Evolutionary conservation across 2,888 invertebrate species (phyloP).

Genomic region (Xestia c-nigrum): DNA sequence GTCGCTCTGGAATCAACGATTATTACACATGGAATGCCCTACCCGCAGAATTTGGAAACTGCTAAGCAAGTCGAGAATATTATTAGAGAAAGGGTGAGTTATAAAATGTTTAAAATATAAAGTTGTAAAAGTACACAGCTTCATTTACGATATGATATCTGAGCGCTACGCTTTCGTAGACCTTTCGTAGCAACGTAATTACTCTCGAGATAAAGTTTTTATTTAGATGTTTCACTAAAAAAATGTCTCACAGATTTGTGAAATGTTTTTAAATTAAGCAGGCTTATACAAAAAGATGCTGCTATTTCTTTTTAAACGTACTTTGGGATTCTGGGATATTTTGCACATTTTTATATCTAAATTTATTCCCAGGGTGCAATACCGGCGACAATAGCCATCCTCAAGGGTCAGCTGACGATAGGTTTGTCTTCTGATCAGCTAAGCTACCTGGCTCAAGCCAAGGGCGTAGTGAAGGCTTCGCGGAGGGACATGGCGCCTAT

Average conservation of each 20-base stretch:
- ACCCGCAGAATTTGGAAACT: conserved; percentile 96
- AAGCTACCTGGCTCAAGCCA: conserved; percentile 91
- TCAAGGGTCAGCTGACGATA: conserved; percentile 95
- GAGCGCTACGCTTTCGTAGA: conserved; percentile 51
- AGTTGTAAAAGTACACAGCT: neutral
- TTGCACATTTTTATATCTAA: neutral
- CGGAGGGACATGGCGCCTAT: conserved; percentile 96
- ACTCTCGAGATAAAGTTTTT: conserved; percentile 21
- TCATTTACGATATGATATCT: conserved; percentile 20
- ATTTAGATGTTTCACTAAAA: conserved; percentile 15
- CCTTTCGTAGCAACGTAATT: conserved; percentile 50
- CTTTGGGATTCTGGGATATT: neutral
- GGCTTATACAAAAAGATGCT: neutral
- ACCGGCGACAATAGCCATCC: conserved; percentile 98
- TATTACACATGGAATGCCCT: conserved; percentile 99
- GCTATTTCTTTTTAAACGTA: neutral
- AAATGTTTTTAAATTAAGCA: conserved; percentile 9
- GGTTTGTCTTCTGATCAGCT: conserved; percentile 93
- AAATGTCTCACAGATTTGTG: neutral
- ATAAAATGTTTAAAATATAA: conserved; percentile 3
- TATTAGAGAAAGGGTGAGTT: conserved; percentile 92
- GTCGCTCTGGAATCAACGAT: conserved; percentile 99
- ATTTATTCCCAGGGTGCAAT: conserved; percentile 92
- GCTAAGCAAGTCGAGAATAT: conserved; percentile 95
- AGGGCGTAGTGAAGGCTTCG: conserved; percentile 94